Conservation (phyloP, 2,113 vertebrate species). For the Hypomesus transpacificus region DNA sequence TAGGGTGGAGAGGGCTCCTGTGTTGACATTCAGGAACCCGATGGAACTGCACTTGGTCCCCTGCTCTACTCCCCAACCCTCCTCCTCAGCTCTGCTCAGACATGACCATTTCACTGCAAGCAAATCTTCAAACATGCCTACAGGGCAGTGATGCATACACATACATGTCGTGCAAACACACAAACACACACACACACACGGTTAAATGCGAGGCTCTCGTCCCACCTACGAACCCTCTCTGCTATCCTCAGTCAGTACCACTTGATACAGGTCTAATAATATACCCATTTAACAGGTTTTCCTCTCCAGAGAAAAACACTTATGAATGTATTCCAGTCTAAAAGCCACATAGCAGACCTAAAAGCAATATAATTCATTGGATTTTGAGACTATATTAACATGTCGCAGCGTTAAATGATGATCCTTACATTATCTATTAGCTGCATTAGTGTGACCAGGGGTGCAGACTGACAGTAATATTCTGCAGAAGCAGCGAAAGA, state of each 20-base stretch:
- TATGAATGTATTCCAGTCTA: not conserved
- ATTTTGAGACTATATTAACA: not conserved
- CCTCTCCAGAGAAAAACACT: slow-evolving; percentile 3
- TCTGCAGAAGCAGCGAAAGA: too few species aligned
- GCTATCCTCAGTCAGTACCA: not conserved
- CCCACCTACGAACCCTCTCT: not conserved
- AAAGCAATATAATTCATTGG: slow-evolving; percentile 7
- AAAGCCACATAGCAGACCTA: not conserved
- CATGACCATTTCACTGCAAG: slow-evolving; percentile 20
- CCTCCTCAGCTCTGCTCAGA: not conserved
- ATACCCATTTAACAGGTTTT: slow-evolving; percentile 1
- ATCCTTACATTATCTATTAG: slow-evolving; percentile 1
- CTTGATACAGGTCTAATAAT: slow-evolving; percentile 17
- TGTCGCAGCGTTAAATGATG: slow-evolving; percentile 9
- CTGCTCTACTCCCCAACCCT: not conserved
- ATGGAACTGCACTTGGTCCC: slow-evolving; percentile 1
- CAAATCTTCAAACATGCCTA: slow-evolving; percentile 21
- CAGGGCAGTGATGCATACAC: not conserved
- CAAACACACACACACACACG: slow-evolving; percentile 4
- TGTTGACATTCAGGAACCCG: slow-evolving; percentile 11
- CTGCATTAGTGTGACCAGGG: not conserved
- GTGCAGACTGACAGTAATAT: too few species aligned
- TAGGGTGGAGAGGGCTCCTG: slow-evolving; percentile 24
- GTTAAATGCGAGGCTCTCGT: not conserved
- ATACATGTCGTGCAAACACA: not conserved